Conservation (phyloP, 2,113 vertebrate species). For the Coracopsis vasa region DNA sequence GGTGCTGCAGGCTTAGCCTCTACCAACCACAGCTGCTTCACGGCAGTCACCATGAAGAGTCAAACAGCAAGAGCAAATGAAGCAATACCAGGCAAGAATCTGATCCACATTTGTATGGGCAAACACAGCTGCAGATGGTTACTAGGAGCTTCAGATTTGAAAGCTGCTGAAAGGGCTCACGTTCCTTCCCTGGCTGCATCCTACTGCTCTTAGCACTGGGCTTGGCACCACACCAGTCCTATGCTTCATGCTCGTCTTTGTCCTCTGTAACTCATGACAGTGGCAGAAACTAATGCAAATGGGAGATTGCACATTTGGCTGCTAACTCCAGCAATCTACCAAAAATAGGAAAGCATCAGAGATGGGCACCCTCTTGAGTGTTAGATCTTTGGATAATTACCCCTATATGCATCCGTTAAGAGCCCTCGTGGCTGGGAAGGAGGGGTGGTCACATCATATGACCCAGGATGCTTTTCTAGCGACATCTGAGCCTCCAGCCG, state of each 20-base stretch:
- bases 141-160: neutral
- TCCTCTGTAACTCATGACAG: neutral
- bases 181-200: neutral
- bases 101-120: rapidly evolving
- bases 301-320: neutral
- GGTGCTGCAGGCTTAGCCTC: neutral
- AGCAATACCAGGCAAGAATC: neutral
- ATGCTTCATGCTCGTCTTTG: neutral
- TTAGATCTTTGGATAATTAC: neutral
- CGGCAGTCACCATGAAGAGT: neutral
- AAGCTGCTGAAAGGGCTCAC: neutral
- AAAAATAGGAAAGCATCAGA: neutral
- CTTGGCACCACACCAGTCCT: neutral
- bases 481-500: neutral
- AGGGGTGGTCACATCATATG: neutral
- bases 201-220: neutral
- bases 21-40: neutral
- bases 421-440: neutral
- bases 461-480: neutral
- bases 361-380: neutral
- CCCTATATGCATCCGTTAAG: neutral
- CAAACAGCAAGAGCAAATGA: neutral
- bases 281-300: neutral
- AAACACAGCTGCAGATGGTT: neutral
- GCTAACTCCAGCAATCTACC: neutral